Conservation (phyloP, 2,113 vertebrate genomes). For the Antennarius striatus region DNA sequence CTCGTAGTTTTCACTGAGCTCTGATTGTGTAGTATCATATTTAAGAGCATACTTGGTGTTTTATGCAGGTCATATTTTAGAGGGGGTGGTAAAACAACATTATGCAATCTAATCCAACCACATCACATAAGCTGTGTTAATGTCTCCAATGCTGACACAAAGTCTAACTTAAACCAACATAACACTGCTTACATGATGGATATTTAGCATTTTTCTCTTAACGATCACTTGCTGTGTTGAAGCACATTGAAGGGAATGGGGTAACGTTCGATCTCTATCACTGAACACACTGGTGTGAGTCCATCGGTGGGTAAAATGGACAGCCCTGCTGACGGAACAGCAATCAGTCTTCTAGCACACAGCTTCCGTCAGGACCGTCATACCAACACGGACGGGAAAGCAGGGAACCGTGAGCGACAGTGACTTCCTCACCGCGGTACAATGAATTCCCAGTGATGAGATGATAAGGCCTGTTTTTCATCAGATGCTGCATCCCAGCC, state of each 20-base stretch:
- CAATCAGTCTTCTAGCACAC: slow-evolving; percentile 12
- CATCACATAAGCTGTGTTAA: slow-evolving; percentile 21
- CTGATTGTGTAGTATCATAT: slow-evolving; percentile 12
- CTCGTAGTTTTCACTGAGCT: slow-evolving; percentile 8
- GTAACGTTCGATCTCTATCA: background rate
- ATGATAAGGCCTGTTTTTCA: slow-evolving; percentile 64
- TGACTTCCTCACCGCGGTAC: slow-evolving; percentile 58
- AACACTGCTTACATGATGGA: too few relatives aligned
- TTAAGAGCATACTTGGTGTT: slow-evolving; percentile 30
- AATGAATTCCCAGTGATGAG: slow-evolving; percentile 61
- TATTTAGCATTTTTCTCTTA: background rate
- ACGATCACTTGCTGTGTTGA: background rate
- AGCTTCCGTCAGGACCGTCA: slow-evolving; percentile 10
- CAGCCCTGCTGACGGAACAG: slow-evolving; percentile 19
- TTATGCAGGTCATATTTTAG: slow-evolving; percentile 36
- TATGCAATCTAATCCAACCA: slow-evolving; percentile 58
- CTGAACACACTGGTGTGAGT: background rate
- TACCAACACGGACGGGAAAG: slow-evolving; percentile 40
- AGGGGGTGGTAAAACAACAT: slow-evolving; percentile 60
- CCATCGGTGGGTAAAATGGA: slow-evolving; percentile 4
- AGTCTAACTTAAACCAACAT: background rate
- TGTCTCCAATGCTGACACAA: slow-evolving; percentile 9
- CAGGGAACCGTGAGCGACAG: slow-evolving; percentile 57
- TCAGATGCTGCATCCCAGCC: slow-evolving; percentile 34
- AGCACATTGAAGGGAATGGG: background rate